Base-by-base conservation (phyloP, 2,113 vertebrate genomes). In the Hucho hucho region DNA sequence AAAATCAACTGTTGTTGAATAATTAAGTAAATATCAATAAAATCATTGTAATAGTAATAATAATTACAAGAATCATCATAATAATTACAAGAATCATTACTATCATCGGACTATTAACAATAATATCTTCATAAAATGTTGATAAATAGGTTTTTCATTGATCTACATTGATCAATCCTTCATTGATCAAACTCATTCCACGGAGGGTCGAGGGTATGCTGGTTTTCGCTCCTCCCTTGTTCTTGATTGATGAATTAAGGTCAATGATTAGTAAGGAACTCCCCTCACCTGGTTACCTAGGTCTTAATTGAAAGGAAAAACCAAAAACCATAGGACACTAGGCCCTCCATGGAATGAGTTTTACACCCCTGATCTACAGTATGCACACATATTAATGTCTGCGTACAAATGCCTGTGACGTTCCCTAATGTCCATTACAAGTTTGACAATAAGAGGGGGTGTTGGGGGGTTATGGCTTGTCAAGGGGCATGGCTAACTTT, bases 11-110 rank as follows among this genome's bases (percentile, higher is more conserved):
- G n/a, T 4, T 24, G n/a, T 61, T 61, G 58, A 61, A 61, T 61
- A 61, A 24, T 61, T n/a, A 11, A 61, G 9, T 43, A 43, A 43
- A 61, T 61, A 61, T 61, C 58, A 61, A 61, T 61, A 61, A 61
- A 61, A 61, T 61, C n/a, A 61, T 61, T 61, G 18, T 11, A 61
- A 61, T 61, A 61, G n/a, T 61, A 61, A 61, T 61, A 61, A 61
- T 61, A 61, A 61, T 61, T 61, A 61, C 58, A 61, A 61, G 18
- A 61, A 61, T 53, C 49, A 53, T 53, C 49, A 61, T 24, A 61
- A 61, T 61, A 61, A 61, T 24, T 61, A 61, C 58, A 61, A 61
- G 0, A 61, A 61, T 18, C 58, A 61, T 24, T 61, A 61, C 58
- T 16, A 61, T 61, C 18, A 61, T 61, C n/a, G 4, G 58, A 61